These are phyloP conservation scores for Brachypterus glaber DNA, from an alignment of 2,888 invertebrate species.

Conservation along the genomic window DNA sequence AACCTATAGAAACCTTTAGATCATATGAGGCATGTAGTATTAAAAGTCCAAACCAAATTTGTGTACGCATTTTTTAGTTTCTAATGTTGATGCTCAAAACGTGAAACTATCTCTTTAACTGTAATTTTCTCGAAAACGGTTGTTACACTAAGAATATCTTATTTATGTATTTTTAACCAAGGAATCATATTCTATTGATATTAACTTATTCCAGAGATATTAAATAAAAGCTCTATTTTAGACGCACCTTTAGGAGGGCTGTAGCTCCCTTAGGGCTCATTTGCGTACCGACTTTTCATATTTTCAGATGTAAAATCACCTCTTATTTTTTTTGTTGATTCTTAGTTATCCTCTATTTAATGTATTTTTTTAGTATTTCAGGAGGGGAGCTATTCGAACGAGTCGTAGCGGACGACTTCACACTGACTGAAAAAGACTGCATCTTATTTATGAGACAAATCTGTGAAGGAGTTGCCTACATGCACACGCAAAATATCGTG, in stretches of 20 bases:
- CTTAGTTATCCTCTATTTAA: no score
- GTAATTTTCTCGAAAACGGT: no score
- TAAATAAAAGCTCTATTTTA: no score
- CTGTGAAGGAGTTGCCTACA: conserved; percentile 82
- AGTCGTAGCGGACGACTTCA: conserved; percentile 86
- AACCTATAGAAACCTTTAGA: no score
- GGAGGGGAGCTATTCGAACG: conserved; percentile 92
- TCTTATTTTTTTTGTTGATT: no score
- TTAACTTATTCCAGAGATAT: no score
- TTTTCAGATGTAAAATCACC: neutral
- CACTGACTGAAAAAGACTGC: conserved; percentile 79
- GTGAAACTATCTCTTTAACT: no score
- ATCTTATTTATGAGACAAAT: conserved; percentile 83
- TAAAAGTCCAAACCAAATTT: neutral
- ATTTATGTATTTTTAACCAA: neutral
- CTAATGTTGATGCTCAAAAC: no score
- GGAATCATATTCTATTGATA: no score
- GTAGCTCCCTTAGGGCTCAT: no score
- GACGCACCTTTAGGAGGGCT: no score
- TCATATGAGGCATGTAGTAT: neutral
- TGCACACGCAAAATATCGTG: conserved; percentile 74
- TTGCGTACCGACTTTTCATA: conserved; percentile 3
- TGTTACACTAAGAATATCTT: neutral
- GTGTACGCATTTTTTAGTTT: neutral
- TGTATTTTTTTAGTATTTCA: conserved; percentile 63